These are phyloP conservation scores for Corbicula japonica DNA, from an alignment of 2,888 invertebrate species.

Conservation along the genomic window DNA sequence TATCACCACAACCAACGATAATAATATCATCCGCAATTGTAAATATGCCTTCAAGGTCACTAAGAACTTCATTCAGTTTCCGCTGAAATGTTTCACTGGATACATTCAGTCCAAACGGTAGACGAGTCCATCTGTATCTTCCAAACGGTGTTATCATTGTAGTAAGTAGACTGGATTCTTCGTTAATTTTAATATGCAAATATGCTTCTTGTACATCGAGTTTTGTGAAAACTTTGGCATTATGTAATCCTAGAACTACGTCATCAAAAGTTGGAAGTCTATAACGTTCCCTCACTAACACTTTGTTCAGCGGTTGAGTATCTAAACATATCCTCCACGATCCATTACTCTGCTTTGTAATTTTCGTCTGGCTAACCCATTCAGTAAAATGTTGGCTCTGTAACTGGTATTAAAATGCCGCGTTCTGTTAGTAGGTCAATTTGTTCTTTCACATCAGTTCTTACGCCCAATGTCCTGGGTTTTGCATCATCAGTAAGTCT, in stretches of 20 bases:
- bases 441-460: conserved; percentile 30
- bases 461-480: conserved; percentile 29
- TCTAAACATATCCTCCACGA: conserved; percentile 59
- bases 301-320: conserved; percentile 62
- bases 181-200: conserved; percentile 59
- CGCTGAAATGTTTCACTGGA: conserved; percentile 63
- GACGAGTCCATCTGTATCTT: conserved; percentile 57
- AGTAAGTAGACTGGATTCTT: conserved; percentile 60
- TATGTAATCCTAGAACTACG: conserved; percentile 60
- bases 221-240: conserved; percentile 67
- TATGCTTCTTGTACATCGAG: conserved; percentile 68
- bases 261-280: conserved; percentile 67
- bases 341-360: conserved; percentile 38
- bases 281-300: conserved; percentile 49
- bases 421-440: conserved; percentile 17
- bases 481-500: conserved; percentile 12
- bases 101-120: conserved; percentile 44
- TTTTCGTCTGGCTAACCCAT: conserved; percentile 59
- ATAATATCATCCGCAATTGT: conserved; percentile 50
- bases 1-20: conserved; percentile 42
- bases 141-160: conserved; percentile 73
- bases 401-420: conserved; percentile 33
- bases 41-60: conserved; percentile 51
- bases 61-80: conserved; percentile 52
- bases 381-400: conserved; percentile 47